Evolutionary conservation across 2,888 invertebrate species (phyloP), one percentile per base, ranked within the genome.

Genomic region (Tenthredo livida): DNA sequence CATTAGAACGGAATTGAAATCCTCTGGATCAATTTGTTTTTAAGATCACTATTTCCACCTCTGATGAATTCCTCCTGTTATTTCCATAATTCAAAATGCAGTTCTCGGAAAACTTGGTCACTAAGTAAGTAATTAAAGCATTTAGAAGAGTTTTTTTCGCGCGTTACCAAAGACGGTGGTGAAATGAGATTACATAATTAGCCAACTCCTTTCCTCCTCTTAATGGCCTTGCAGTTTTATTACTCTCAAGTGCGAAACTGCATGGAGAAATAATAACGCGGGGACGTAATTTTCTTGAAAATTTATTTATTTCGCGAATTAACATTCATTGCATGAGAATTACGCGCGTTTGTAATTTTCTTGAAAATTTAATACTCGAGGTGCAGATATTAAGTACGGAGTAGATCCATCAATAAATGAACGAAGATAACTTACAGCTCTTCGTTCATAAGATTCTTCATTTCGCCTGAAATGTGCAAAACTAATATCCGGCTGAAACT

Each of bases 101-200:
- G 25, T 29, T 67, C 21, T 67, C 54, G 54, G 7, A 54, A 54
- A 54, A 61, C 61, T 21, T 12, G 21, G 61, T n/a, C n/a, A n/a
- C n/a, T n/a, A n/a, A 12, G 12, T 21, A 61, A 21, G 25, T 61
- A 25, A 61, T 25, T 61, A 37, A 37, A 70, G 15, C 12, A 17
- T 37, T 37, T 70, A 15, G 37, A 37, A n/a, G n/a, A 33, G n/a
- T 37, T 70, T 70, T 9, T n/a, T 4, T 70, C 6, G 17, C 37
- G 7, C 6, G 37, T 70, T 7, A n/a, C 15, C 2, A 33, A 6
- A 70, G 29, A 37, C 70, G 33, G 70, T 70, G 7, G 17, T 17
- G 7, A 33, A 70, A 37, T 70, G 37, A 17, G 33, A 70, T 70
- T 70, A 70, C 15, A 7, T 70, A 70, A 70, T 70, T 70, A 37